Percentiles rank a stretch among this genome's conserved stretches.
Evolutionary conservation across 2,113 vertebrate genomes (phyloP).

Genomic region (Mirza zaza): DNA sequence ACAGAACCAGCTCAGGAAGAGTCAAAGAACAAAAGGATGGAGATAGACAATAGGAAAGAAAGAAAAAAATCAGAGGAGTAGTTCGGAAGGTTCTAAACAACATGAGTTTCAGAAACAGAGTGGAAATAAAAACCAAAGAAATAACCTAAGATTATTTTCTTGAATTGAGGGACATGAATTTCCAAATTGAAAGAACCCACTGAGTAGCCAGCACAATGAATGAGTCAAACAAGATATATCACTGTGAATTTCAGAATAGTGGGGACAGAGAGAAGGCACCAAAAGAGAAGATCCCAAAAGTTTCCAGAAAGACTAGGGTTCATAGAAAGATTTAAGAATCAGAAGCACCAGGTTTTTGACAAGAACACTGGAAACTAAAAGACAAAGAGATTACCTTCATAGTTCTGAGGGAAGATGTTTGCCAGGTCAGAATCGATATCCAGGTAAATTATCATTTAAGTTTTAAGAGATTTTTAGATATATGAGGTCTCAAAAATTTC

Average conservation of each 20-base stretch:
- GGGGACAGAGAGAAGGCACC: background rate
- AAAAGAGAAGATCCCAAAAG: background rate
- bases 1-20: background rate
- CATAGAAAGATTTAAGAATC: background rate
- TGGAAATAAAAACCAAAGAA: background rate
- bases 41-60: background rate
- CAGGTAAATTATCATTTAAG: background rate
- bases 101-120: background rate
- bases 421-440: background rate
- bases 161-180: background rate
- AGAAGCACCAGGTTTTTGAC: background rate
- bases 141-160: background rate
- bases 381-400: background rate
- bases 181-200: background rate
- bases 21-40: background rate
- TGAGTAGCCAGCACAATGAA: background rate
- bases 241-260: background rate
- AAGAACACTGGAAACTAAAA: background rate
- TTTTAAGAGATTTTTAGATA: background rate
- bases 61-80: background rate
- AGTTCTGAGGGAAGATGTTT: background rate
- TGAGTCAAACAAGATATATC: background rate
- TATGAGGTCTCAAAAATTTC: background rate
- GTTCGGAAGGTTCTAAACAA: background rate
- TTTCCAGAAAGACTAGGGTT: background rate